Conservation (phyloP, 2,888 invertebrate species). For the Cephus spinipes region DNA sequence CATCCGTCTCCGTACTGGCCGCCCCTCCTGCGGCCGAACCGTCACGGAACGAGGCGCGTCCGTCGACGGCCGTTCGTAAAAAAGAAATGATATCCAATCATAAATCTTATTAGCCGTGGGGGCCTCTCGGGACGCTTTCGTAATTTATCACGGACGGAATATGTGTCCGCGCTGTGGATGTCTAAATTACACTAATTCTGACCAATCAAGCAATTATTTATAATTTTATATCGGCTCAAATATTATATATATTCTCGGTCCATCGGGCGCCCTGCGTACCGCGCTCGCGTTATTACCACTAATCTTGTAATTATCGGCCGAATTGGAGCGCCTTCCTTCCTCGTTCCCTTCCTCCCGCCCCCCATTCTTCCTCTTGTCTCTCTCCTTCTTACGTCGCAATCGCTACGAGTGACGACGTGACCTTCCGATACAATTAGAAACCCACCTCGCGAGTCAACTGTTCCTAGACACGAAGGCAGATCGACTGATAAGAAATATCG, state of each 20-base stretch:
- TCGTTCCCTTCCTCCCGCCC: neutral
- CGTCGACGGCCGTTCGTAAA: neutral
- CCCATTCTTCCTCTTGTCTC: neutral
- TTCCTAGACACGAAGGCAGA: neutral
- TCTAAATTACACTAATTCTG: slow-evolving; percentile 55
- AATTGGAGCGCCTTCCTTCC: slow-evolving; percentile 32
- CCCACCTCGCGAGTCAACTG: neutral
- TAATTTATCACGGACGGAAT: slow-evolving; percentile 50
- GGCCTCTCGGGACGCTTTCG: slow-evolving; percentile 41
- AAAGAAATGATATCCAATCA: slow-evolving; percentile 32
- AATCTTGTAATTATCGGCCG: slow-evolving; percentile 49
- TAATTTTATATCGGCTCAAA: slow-evolving; percentile 54
- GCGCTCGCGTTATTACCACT: slow-evolving; percentile 45
- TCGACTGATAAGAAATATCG: neutral
- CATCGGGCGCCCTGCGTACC: slow-evolving; percentile 4
- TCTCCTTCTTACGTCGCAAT: slow-evolving; percentile 7
- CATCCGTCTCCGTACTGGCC: neutral
- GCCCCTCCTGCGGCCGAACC: neutral
- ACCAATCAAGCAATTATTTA: slow-evolving; percentile 55
- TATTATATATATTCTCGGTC: slow-evolving; percentile 36
- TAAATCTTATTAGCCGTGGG: slow-evolving; percentile 44
- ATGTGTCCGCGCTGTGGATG: slow-evolving; percentile 29
- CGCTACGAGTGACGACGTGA: neutral
- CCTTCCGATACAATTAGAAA: neutral
- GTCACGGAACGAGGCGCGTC: neutral